Conservation (phyloP, 2,888 invertebrate species). For the Drosophila testacea region DNA sequence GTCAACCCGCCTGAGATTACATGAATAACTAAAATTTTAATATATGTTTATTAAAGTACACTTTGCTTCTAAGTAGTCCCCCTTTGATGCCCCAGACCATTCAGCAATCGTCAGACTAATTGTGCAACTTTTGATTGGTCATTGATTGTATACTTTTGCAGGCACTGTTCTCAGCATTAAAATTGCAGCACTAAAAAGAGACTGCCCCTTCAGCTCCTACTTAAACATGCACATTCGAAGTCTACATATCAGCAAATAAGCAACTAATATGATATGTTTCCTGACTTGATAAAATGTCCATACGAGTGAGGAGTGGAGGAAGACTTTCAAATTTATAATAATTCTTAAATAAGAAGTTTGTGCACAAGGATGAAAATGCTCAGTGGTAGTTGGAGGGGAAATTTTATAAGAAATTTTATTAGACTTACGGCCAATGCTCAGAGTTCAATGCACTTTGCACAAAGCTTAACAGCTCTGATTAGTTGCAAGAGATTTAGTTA, state of each 20-base stretch:
- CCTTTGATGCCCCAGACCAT: neutral
- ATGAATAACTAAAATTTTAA: slow-evolving; percentile 82
- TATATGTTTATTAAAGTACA: slow-evolving; percentile 75
- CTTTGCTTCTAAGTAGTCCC: slow-evolving; percentile 65
- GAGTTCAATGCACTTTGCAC: slow-evolving; percentile 17
- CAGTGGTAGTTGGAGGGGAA: neutral
- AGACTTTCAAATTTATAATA: slow-evolving; percentile 37
- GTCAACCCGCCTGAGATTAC: slow-evolving; percentile 71
- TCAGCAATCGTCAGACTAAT: slow-evolving; percentile 37
- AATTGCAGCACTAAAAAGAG: slow-evolving; percentile 59
- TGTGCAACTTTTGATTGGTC: slow-evolving; percentile 75
- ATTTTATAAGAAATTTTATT: slow-evolving; percentile 10
- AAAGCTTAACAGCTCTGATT: slow-evolving; percentile 2
- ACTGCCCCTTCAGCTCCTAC: slow-evolving; percentile 26
- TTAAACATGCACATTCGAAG: slow-evolving; percentile 68
- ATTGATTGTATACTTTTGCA: slow-evolving; percentile 73
- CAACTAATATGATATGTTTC: slow-evolving; percentile 50
- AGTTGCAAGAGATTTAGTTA: neutral
- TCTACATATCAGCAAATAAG: slow-evolving; percentile 59
- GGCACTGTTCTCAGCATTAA: slow-evolving; percentile 64
- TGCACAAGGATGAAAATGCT: neutral
- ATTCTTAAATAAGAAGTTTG: slow-evolving; percentile 36
- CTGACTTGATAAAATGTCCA: slow-evolving; percentile 11
- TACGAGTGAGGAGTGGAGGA: neutral
- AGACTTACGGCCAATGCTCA: neutral